Evolutionary conservation across 2,888 invertebrate species (phyloP).

Genomic region (Protophormia terraenovae): DNA sequence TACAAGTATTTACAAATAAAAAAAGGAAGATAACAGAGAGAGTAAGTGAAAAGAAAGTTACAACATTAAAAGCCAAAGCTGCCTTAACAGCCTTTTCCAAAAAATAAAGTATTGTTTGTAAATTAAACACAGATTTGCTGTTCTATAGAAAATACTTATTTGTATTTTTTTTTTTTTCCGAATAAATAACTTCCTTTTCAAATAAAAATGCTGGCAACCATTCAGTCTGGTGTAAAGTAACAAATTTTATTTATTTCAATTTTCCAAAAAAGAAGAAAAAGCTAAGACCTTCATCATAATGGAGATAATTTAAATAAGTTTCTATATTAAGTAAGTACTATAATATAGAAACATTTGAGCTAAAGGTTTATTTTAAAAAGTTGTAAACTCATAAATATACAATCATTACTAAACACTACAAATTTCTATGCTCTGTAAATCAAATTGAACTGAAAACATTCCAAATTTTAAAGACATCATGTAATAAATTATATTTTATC

Average conservation of each 20-base stretch:
- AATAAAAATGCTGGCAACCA: not conserved
- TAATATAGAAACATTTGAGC: no score
- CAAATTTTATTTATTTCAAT: constrained; percentile 3
- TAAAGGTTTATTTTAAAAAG: no score
- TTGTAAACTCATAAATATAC: no score
- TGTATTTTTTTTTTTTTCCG: not conserved
- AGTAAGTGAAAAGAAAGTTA: not conserved
- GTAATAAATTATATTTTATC: no score
- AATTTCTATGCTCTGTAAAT: no score
- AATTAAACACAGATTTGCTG: constrained; percentile 54
- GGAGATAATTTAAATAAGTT: no score
- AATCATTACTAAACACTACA: no score
- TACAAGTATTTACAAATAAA: not conserved
- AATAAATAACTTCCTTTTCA: not conserved
- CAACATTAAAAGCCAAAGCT: not conserved
- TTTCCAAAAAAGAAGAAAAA: not conserved
- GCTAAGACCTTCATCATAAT: no score
- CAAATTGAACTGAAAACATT: no score
- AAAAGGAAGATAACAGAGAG: not conserved
- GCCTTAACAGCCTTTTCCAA: not conserved
- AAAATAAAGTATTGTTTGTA: constrained; percentile 19
- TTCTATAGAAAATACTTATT: constrained; percentile 25
- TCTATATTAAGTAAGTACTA: no score
- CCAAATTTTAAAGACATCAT: no score
- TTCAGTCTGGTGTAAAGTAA: constrained; percentile 39